These are phyloP conservation scores for Melanotaenia duboulayi DNA, from an alignment of 2,113 vertebrate genomes.

Conservation along the genomic window DNA sequence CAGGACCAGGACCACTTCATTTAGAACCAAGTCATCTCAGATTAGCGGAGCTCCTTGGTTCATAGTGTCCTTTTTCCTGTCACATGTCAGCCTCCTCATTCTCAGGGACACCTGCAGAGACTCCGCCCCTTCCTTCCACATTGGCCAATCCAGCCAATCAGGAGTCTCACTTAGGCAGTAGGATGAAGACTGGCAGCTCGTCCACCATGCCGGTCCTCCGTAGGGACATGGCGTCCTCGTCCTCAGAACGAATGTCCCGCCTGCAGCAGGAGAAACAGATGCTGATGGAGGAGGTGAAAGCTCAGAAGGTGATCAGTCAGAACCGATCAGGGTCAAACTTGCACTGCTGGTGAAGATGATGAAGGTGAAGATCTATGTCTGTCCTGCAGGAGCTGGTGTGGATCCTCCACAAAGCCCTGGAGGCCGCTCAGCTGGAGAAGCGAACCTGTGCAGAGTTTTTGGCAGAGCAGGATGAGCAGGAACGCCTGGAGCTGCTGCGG, in stretches of 20 bases:
- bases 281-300: constrained; percentile 87
- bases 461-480: constrained; percentile 82
- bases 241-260: constrained; percentile 72
- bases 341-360: not conserved
- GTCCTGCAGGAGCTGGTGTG: constrained; percentile 88
- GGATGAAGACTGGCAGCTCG: constrained; percentile 67
- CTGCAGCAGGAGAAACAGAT: constrained; percentile 87
- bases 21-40: too few species aligned
- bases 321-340: not conserved
- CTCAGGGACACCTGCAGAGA: not conserved
- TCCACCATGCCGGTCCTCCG: constrained; percentile 75
- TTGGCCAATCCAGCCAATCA: constrained; percentile 14
- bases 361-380: too few species aligned
- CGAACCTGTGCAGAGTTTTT: constrained; percentile 86
- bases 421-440: constrained; percentile 93
- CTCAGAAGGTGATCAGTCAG: constrained; percentile 87
- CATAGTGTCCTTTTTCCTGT: not conserved
- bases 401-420: constrained; percentile 92
- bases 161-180: not conserved
- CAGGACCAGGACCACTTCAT: too few species aligned
- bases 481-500: constrained; percentile 89
- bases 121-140: constrained; percentile 4
- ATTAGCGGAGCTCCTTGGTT: not conserved
- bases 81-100: not conserved
- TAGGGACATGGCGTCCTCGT: constrained; percentile 52